Evolutionary conservation across 2,113 vertebrate genomes (phyloP).

Genomic region (Melanerpes formicivorus): DNA sequence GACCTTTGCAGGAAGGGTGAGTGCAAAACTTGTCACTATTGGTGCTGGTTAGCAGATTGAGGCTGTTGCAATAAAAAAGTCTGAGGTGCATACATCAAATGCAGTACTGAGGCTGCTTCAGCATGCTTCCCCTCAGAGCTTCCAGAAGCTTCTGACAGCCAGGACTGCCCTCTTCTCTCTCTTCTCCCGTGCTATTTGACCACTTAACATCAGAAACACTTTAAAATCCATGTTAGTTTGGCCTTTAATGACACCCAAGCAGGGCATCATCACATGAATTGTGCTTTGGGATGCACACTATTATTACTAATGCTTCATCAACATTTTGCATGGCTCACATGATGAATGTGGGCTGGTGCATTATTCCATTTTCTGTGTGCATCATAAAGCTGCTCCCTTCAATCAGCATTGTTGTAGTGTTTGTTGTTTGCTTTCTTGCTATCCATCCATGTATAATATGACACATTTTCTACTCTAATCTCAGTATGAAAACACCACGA

Average conservation of each 20-base stretch:
- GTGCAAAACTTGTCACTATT: background rate
- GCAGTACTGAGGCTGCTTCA: background rate
- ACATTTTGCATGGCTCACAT: constrained; percentile 1
- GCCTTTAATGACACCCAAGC: background rate
- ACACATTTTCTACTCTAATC: constrained; percentile 62
- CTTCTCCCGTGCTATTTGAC: background rate
- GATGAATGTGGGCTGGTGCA: constrained; percentile 11
- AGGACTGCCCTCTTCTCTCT: background rate
- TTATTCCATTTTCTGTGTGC: constrained; percentile 11
- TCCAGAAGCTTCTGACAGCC: background rate
- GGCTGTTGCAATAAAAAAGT: background rate
- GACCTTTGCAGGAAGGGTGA: background rate
- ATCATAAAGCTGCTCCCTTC: constrained; percentile 28
- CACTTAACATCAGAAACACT: background rate
- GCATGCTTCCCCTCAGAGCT: background rate
- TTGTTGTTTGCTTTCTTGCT: constrained; percentile 62
- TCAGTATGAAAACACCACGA: constrained; percentile 60
- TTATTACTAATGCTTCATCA: constrained; percentile 16
- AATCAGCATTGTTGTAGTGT: constrained; percentile 34
- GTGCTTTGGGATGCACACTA: background rate
- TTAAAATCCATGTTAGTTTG: background rate
- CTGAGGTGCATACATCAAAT: background rate
- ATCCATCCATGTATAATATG: constrained; percentile 59
- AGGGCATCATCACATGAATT: background rate
- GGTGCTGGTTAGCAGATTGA: background rate